Evolutionary conservation across 2,888 invertebrate species (phyloP).

Genomic region (Carcina quercana): DNA sequence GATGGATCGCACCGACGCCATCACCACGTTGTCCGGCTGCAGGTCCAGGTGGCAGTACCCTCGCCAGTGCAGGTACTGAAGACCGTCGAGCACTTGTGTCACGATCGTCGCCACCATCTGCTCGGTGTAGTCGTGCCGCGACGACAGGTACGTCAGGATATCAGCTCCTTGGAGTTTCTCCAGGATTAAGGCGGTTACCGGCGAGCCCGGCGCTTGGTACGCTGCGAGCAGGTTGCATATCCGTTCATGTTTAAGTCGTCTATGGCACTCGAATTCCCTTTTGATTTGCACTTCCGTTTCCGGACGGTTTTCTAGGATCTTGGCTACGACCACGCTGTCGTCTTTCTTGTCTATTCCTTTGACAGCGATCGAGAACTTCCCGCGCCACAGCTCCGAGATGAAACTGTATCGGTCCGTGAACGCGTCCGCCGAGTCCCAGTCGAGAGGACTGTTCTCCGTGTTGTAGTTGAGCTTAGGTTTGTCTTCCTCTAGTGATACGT

Average conservation of each 20-base stretch:
- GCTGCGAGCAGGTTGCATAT: slow-evolving; percentile 85
- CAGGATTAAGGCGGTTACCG: slow-evolving; percentile 82
- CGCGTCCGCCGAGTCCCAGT: slow-evolving; percentile 80
- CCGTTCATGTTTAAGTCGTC: slow-evolving; percentile 90
- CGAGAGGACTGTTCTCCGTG: slow-evolving; percentile 82
- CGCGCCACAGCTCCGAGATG: slow-evolving; percentile 89
- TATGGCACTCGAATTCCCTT: slow-evolving; percentile 88
- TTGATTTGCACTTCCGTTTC: slow-evolving; percentile 80
- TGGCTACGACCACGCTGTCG: slow-evolving; percentile 87
- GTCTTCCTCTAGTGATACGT: slow-evolving; percentile 77
- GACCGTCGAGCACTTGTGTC: slow-evolving; percentile 89
- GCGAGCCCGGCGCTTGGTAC: slow-evolving; percentile 79
- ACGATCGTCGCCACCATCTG: slow-evolving; percentile 92
- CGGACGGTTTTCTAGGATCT: slow-evolving; percentile 82
- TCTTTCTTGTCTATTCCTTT: slow-evolving; percentile 83
- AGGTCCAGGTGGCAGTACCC: slow-evolving; percentile 92
- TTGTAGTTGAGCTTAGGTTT: slow-evolving; percentile 82
- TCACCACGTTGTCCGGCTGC: slow-evolving; percentile 96
- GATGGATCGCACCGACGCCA: slow-evolving; percentile 88
- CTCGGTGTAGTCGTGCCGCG: slow-evolving; percentile 93
- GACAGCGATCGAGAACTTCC: slow-evolving; percentile 89
- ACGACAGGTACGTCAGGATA: slow-evolving; percentile 90
- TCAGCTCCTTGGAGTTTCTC: slow-evolving; percentile 95
- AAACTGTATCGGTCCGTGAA: slow-evolving; percentile 87
- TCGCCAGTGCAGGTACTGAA: slow-evolving; percentile 97